Evolutionary conservation across 2,113 vertebrate species (phyloP).

Genomic region (Dunckerocampus dactyliophorus): DNA sequence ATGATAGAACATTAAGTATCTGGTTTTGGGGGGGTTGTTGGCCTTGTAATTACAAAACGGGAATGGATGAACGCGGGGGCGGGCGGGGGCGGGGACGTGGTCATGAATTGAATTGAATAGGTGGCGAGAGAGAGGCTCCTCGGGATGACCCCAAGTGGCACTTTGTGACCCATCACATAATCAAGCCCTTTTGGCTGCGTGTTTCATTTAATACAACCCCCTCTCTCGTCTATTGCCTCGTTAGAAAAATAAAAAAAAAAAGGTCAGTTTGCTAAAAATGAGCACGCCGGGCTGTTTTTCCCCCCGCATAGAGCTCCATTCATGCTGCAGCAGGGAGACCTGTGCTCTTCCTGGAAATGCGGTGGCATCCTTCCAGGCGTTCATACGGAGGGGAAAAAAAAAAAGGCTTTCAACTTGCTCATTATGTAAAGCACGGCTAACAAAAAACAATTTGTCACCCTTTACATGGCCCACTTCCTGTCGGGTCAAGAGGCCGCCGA

Average conservation of each 20-base stretch:
- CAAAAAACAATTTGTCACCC: conserved; percentile 59
- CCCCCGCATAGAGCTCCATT: conserved; percentile 93
- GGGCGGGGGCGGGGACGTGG: conserved; percentile 40
- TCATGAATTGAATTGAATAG: conserved; percentile 64
- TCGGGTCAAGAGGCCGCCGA: conserved; percentile 58
- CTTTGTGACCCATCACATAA: conserved; percentile 62
- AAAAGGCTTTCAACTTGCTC: conserved; percentile 44
- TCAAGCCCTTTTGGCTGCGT: conserved; percentile 45
- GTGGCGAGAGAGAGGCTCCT: conserved; percentile 47
- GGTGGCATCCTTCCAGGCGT: conserved; percentile 83
- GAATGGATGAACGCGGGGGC: not conserved
- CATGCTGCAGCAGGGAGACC: conserved; percentile 85
- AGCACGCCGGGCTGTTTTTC: conserved; percentile 77
- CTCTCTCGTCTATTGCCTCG: conserved; percentile 69
- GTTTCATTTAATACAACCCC: conserved; percentile 46
- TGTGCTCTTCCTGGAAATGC: conserved; percentile 84
- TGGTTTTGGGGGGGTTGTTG: conserved; percentile 44
- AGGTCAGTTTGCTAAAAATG: conserved; percentile 76
- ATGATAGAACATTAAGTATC: conserved; percentile 59
- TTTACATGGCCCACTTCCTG: conserved; percentile 54
- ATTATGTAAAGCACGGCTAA: conserved; percentile 1
- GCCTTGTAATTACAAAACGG: conserved; percentile 60
- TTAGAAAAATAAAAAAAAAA: conserved; percentile 56
- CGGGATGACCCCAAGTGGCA: conserved; percentile 61
- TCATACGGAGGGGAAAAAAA: conserved; percentile 65